phyloP scores from a whole-genome alignment of 2,113 vertebrate genomes.

The Brevimyrus niger region DNA sequence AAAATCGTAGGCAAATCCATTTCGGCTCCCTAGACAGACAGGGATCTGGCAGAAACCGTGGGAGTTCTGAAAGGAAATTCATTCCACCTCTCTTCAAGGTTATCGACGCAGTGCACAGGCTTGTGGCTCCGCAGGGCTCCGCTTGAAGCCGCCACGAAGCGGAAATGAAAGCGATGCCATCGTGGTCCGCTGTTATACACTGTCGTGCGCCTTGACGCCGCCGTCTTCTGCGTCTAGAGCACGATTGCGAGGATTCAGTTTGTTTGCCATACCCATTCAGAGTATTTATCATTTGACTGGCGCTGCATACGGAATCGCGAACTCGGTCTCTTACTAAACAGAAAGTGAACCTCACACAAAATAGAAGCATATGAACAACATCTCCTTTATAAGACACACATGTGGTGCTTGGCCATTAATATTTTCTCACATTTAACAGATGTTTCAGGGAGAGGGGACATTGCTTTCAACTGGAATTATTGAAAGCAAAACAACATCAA shows the following conservation, averaged over 20 bases:
- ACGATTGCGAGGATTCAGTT: slow-evolving; percentile 19
- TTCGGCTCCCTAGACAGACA: slow-evolving; percentile 18
- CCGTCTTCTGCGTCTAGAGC: slow-evolving; percentile 22
- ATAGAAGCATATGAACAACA: neutral
- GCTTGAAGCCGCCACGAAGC: slow-evolving; percentile 32
- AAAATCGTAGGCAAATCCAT: slow-evolving; percentile 16
- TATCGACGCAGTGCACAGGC: slow-evolving; percentile 36
- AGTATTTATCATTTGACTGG: neutral
- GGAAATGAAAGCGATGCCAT: slow-evolving; percentile 44
- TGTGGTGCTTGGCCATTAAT: neutral
- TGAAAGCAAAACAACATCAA: neutral
- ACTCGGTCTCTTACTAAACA: neutral
- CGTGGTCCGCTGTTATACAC: slow-evolving; percentile 13
- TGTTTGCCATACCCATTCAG: slow-evolving; percentile 20
- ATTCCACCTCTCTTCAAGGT: slow-evolving; percentile 37
- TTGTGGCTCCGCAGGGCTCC: slow-evolving; percentile 21
- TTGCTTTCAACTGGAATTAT: neutral
- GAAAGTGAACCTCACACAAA: neutral
- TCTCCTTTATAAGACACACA: neutral
- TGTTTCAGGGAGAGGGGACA: neutral
- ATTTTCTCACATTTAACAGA: neutral
- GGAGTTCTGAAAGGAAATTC: slow-evolving; percentile 29
- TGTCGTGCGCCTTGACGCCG: slow-evolving; percentile 26
- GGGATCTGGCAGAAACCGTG: neutral
- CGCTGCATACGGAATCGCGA: neutral